Percentiles rank a stretch among this genome's conserved stretches.
Conservation (phyloP, 1,140 invertebrate genomes). For the Leptopilina clavipes region DNA sequence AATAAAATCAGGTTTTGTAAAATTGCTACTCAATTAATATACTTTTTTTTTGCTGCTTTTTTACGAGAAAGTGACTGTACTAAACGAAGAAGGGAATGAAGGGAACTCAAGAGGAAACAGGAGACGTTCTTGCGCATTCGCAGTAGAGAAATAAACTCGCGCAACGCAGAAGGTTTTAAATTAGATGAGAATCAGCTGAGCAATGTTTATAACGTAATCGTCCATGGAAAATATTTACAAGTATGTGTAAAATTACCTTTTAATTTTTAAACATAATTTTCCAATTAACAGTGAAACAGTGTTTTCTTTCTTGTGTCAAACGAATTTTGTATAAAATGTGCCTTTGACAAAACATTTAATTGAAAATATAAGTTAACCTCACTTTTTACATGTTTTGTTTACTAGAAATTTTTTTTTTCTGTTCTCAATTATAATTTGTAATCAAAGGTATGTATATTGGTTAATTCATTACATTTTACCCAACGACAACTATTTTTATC, state of each 20-base stretch:
- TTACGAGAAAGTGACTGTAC: too few species aligned
- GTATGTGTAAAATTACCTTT: not conserved
- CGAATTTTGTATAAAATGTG: not conserved
- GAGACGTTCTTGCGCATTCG: not conserved
- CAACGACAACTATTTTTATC: too few species aligned
- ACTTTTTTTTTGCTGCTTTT: too few species aligned
- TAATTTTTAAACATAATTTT: not conserved
- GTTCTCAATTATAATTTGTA: not conserved
- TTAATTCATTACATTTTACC: not conserved
- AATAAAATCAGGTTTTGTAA: too few species aligned
- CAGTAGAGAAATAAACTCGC: not conserved
- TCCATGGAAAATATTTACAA: slow-evolving; percentile 31
- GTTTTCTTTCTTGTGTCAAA: not conserved
- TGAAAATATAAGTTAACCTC: not conserved
- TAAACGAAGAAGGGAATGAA: too few species aligned
- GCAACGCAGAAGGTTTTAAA: not conserved
- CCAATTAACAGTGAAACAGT: not conserved
- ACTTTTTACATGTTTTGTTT: not conserved
- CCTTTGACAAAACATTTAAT: not conserved
- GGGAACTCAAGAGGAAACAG: too few species aligned
- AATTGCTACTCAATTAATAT: too few species aligned
- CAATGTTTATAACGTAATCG: not conserved
- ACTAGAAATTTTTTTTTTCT: not conserved
- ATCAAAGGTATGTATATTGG: not conserved
- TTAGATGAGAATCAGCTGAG: slow-evolving; percentile 2